These are phyloP conservation scores for Silvanus unidentatus DNA, from an alignment of 2,888 invertebrate genomes.

Conservation along the genomic window DNA sequence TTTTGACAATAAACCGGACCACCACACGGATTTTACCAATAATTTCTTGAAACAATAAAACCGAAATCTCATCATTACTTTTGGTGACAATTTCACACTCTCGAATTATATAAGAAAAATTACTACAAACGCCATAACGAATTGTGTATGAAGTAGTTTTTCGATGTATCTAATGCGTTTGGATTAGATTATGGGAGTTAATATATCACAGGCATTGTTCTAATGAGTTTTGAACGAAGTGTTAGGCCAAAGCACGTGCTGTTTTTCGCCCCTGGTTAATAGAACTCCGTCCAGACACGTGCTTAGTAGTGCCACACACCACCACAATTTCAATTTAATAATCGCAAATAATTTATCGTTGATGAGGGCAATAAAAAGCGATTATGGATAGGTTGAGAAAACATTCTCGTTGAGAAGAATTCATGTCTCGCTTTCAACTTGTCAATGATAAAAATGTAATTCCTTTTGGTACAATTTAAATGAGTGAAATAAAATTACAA, in stretches of 20 bases:
- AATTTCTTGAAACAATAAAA: too few species aligned
- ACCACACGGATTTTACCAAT: too few species aligned
- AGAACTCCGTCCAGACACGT: slow-evolving; percentile 23
- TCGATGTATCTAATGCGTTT: slow-evolving; percentile 8
- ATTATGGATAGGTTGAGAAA: too few species aligned
- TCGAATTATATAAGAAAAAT: too few species aligned
- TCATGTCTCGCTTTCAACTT: too few species aligned
- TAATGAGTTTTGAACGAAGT: slow-evolving; percentile 35
- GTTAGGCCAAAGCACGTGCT: slow-evolving; percentile 34
- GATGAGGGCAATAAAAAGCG: neutral
- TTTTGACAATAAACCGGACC: too few species aligned
- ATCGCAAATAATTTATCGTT: too few species aligned
- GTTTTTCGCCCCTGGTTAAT: slow-evolving; percentile 16
- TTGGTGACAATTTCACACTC: too few species aligned
- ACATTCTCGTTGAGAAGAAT: too few species aligned
- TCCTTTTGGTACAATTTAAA: slow-evolving; percentile 7
- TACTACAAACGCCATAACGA: too few species aligned
- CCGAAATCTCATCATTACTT: too few species aligned
- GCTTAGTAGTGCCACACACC: slow-evolving; percentile 4
- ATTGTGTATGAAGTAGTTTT: too few species aligned
- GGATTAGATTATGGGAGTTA: neutral
- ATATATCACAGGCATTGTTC: slow-evolving; percentile 14
- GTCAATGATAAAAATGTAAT: neutral
- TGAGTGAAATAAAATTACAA: slow-evolving; percentile 20
- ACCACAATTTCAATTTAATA: neutral